Base-by-base conservation (phyloP, 2,888 invertebrate genomes). In the Azorinus chamasolen region DNA sequence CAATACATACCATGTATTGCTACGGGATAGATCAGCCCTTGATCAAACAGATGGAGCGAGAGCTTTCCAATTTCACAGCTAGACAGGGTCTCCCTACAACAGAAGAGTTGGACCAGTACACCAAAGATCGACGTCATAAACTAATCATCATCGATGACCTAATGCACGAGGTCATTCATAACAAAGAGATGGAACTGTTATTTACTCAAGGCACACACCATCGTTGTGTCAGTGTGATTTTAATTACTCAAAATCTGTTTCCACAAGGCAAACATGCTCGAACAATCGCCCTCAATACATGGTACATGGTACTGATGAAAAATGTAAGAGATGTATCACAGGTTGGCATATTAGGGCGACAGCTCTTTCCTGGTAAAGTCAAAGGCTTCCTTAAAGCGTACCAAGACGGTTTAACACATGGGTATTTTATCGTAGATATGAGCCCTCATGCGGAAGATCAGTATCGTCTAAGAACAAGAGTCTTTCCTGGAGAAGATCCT, bases 1-100 rank as follows among this genome's bases (percentile, higher is more conserved):
- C 78, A 4, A 22, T 45, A 8, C 16, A 48, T 0, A 46, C 75
- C 2, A n/a, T 78, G 41, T 78, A 71, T 39, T 81, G 65, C 48
- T 66, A 62, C 39, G 63, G 74, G 1, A 41, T 73, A 63, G 54
- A 73, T 59, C 77, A 78, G 50, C 20, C 45, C 20, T 20, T 72
- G 16, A 68, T 68, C 43, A 64, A 78, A 24, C 14, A 58, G 8
- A 62, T 78, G 63, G 68, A 78, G 59, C 14, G 53, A 24, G 27
- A 46, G 5, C 58, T 75, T 24, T 55, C 71, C n/a, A 27, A 61
- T 32, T 70, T 75, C 65, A 16, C 46, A 0, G 39, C 43, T 22
- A 41, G 64, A 39, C 20, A 53, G 25, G 75, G 75, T 1, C 39
- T 62, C 3, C 71, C 71, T 12, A 18, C 58, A 10, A 18, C 20